Percentiles rank a stretch among this genome's conserved stretches.
phyloP scores from a whole-genome alignment of 2,797 vertebrate genomes.

The Helicolenus hilgendorfi region DNA sequence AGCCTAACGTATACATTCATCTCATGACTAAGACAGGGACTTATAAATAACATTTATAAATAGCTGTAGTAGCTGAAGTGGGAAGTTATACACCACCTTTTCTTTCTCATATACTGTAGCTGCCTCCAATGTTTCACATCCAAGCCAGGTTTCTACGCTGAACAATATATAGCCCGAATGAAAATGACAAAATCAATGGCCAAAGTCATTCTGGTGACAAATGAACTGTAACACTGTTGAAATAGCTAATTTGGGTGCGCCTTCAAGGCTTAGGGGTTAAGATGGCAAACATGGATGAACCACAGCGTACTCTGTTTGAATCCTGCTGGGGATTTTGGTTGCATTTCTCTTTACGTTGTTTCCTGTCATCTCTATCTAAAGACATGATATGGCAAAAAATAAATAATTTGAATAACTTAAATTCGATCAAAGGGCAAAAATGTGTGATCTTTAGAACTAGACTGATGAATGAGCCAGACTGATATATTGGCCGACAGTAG shows the following conservation, averaged over 20 bases:
- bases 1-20: constrained; percentile 9
- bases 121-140: not conserved
- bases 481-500: not conserved
- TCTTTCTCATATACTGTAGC: not conserved
- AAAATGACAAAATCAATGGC: constrained; percentile 1
- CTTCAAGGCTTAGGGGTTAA: not conserved
- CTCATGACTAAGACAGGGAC: constrained; percentile 2
- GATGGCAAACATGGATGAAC: not conserved
- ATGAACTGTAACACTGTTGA: not conserved
- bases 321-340: not conserved
- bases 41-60: not conserved
- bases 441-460: not conserved
- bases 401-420: not conserved
- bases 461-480: not conserved
- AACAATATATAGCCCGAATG: not conserved
- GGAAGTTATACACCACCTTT: not conserved
- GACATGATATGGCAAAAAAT: not conserved
- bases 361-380: not conserved
- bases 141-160: not conserved
- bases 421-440: not conserved
- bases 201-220: not conserved
- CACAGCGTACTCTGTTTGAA: not conserved
- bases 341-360: not conserved
- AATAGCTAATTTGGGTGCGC: not conserved
- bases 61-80: not conserved